A percentile compares a stretch with the other conserved stretches of the same genome.
phyloP scores from a whole-genome alignment of 1,140 invertebrate species.

The Zaprionus capensis region DNA sequence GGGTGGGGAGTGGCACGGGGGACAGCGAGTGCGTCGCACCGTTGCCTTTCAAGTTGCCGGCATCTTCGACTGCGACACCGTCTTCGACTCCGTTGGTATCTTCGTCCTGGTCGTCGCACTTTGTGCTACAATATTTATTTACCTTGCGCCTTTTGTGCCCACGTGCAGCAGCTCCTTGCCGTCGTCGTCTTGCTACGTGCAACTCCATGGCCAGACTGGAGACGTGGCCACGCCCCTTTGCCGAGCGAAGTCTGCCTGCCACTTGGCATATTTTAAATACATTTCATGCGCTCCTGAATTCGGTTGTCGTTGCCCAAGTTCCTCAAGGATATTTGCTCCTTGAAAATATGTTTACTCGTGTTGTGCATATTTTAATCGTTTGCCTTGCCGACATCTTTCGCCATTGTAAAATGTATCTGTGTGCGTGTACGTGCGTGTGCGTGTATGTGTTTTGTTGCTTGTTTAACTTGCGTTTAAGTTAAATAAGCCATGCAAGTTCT shows the following conservation, averaged over 20 bases:
- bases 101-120: constrained; percentile 24
- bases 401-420: constrained; percentile 33
- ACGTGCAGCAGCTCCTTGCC: constrained; percentile 66
- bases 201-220: constrained; percentile 2
- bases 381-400: constrained; percentile 74
- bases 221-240: constrained; percentile 12
- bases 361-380: constrained; percentile 85
- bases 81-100: constrained; percentile 33
- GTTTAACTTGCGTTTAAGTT: constrained; percentile 80
- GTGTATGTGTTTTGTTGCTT: constrained; percentile 43
- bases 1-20: constrained; percentile 6
- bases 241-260: constrained; percentile 54
- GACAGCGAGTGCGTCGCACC: not conserved
- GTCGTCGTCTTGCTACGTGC: constrained; percentile 11
- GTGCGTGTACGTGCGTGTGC: not conserved
- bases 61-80: constrained; percentile 10
- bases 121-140: constrained; percentile 78
- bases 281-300: constrained; percentile 83
- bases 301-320: constrained; percentile 34
- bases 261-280: constrained; percentile 84
- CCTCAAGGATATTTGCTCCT: constrained; percentile 84
- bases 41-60: constrained; percentile 31
- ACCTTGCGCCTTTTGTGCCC: constrained; percentile 82
- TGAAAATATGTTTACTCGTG: constrained; percentile 84
- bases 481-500: constrained; percentile 74